Base-by-base conservation (phyloP, 2,797 vertebrate genomes). In the Epinephelus awoara region DNA sequence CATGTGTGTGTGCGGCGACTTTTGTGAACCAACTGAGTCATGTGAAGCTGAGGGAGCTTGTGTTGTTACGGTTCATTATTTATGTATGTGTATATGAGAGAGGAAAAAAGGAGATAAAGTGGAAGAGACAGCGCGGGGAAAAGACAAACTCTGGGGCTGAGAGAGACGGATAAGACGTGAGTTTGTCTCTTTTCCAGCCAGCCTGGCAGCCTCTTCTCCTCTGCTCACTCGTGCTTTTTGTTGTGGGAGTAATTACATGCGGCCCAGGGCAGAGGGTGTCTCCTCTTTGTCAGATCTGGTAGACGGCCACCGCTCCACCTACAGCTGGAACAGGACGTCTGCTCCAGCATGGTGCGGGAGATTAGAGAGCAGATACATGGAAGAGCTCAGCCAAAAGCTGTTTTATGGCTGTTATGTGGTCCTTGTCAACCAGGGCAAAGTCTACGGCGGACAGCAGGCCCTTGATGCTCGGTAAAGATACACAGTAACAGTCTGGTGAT, bases 211-310 rank as follows among this genome's bases (percentile, higher is more conserved):
- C 55, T 46, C 79, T 7, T 52, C 61, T 71, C 54, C 63, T 78
- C 61, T 65, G 57, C 75, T 83, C 77, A 52, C 76, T 83, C 42
- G 64, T 54, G 73, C 67, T 58, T 80, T 81, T 63, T 79, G 75
- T 85, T 78, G 65, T 75, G 77, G 79, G 75, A 88, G 83, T 88
- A 82, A 90, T 93, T 89, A 89, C 88, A 90, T 75, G 88, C 23
- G 17, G 80, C 85, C 83, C 80, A 23, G 79, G 79, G 88, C 85
- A 73, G 80, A 73, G 69, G 65, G 80, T 72, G 82, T 75, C 80
- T 75, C 75, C 67, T 68, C 64, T 85, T 80, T 84, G 85, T 89
- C 83, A 88, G 77, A 89, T 91, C 77, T 91, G 89, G 89, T 88
- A 74, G 82, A 81, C 79, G 52, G 77, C 78, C 86, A 85, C 65